These are phyloP conservation scores for Anguilla japonica DNA, from an alignment of 2,113 vertebrate genomes.

Conservation along the genomic window DNA sequence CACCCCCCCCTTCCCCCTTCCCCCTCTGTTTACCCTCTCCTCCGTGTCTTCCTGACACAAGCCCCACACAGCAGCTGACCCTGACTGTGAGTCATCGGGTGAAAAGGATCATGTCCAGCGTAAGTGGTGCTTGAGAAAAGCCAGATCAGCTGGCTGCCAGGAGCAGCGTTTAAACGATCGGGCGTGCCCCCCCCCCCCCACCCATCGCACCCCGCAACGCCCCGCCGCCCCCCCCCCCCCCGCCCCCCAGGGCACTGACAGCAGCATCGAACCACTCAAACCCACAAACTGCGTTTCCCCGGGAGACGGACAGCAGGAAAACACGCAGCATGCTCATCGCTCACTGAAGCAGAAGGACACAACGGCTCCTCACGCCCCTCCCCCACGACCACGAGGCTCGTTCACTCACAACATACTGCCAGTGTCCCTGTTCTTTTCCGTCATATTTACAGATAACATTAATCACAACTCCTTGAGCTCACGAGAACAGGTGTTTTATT, in stretches of 20 bases:
- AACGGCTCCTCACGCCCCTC: neutral
- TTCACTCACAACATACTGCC: conserved; percentile 29
- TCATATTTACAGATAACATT: neutral
- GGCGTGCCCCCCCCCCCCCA: too few relatives aligned
- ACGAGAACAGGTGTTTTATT: neutral
- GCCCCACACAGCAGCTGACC: neutral
- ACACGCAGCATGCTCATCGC: neutral
- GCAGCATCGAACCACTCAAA: conserved; percentile 26
- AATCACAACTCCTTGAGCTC: neutral
- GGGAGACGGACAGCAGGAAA: neutral
- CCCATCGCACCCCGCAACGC: too few relatives aligned
- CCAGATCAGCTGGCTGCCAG: neutral
- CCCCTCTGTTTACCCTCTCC: too few relatives aligned
- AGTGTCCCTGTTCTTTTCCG: neutral
- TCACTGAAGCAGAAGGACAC: conserved; percentile 30
- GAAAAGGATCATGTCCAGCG: neutral
- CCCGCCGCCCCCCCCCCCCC: neutral
- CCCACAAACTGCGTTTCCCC: conserved; percentile 21
- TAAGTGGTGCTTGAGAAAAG: too few relatives aligned
- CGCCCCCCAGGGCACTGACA: neutral
- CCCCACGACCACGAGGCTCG: neutral
- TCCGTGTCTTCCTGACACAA: neutral
- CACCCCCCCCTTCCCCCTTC: too few relatives aligned
- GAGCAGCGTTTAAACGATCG: neutral
- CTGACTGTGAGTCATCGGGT: neutral